Evolutionary conservation across 2,888 invertebrate species (phyloP).

Genomic region (Pocota personata): DNA sequence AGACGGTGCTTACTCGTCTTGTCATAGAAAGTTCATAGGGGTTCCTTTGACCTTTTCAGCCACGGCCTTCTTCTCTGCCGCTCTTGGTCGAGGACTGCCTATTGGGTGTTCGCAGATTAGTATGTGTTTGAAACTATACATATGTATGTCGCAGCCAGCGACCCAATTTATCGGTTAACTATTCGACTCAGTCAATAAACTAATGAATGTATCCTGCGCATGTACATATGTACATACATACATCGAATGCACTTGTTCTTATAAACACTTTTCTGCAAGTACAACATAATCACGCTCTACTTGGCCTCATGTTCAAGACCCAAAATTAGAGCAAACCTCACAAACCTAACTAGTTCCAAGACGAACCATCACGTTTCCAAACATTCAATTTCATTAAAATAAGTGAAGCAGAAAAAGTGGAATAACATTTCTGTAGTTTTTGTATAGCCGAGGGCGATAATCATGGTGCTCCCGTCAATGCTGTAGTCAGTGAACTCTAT

Average conservation of each 20-base stretch:
- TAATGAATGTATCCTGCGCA: neutral
- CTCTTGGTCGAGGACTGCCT: no score
- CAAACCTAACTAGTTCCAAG: neutral
- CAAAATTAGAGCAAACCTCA: conserved; percentile 34
- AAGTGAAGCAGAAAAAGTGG: conserved; percentile 59
- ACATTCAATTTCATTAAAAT: conserved; percentile 45
- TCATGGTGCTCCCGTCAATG: conserved; percentile 22
- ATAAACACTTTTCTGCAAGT: neutral
- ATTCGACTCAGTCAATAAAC: no score
- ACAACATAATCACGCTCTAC: conserved; percentile 31
- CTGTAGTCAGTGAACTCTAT: conserved; percentile 43
- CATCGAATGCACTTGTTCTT: neutral
- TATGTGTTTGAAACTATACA: no score
- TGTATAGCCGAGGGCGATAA: conserved; percentile 38
- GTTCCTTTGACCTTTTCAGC: no score
- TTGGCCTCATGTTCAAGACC: conserved; percentile 18
- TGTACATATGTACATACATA: neutral
- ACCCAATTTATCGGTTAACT: no score
- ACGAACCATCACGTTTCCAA: conserved; percentile 12
- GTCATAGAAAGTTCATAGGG: no score
- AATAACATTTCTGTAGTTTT: conserved; percentile 27
- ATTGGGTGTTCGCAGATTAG: no score
- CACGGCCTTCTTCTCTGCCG: no score
- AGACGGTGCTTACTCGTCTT: no score
- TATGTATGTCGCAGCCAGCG: no score